Conservation (phyloP, 2,113 vertebrate species). For the Erinaceus europaeus region DNA sequence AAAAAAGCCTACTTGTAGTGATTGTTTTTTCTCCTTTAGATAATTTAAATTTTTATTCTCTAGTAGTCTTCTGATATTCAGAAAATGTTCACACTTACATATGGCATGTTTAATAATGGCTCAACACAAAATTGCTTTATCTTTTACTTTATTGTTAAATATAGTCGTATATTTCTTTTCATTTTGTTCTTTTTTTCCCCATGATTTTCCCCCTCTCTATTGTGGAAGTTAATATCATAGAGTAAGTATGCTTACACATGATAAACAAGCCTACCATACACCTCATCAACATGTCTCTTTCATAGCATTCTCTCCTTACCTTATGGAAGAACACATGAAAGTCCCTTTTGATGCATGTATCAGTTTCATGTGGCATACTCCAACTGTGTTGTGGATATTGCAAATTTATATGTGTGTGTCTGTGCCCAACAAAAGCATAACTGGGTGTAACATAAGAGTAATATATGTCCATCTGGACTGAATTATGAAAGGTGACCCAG, state of each 20-base stretch:
- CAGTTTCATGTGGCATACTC: background rate
- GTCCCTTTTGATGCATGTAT: too few species aligned
- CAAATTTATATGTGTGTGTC: background rate
- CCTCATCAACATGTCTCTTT: too few species aligned
- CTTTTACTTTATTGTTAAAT: background rate
- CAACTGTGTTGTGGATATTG: rapidly evolving
- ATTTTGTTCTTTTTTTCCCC: background rate
- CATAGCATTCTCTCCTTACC: too few species aligned
- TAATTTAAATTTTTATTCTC: background rate
- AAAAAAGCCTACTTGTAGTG: background rate
- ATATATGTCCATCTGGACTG: background rate
- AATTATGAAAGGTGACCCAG: background rate
- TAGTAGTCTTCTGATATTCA: background rate
- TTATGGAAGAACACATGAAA: too few species aligned
- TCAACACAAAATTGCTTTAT: background rate
- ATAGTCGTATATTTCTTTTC: background rate
- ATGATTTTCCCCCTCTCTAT: too few species aligned
- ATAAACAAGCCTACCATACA: background rate
- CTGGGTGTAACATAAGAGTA: background rate
- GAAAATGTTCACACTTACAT: background rate
- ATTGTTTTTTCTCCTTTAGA: background rate
- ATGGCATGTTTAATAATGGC: background rate
- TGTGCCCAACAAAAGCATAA: background rate
- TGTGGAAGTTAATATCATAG: too few species aligned
- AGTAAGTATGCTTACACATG: too few species aligned